Evolutionary conservation across 2,797 vertebrate genomes (phyloP).

Genomic region (Hipposideros larvatus): DNA sequence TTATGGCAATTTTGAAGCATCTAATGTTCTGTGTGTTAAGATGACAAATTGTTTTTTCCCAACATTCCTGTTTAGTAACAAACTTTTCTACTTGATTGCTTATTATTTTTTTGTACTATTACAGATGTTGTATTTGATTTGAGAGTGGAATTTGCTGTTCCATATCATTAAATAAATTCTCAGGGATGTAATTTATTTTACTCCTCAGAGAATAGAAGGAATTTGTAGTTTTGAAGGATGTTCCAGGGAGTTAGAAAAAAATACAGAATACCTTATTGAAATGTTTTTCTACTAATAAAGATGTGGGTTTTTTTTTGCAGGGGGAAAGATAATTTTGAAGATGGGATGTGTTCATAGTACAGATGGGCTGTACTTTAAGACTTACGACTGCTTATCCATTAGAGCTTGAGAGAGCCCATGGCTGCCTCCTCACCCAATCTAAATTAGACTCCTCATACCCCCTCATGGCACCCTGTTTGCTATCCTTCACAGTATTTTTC

Average conservation of each 20-base stretch:
- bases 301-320: neutral
- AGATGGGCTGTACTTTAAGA: neutral
- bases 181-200: slow-evolving; percentile 77
- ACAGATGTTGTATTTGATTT: slow-evolving; percentile 77
- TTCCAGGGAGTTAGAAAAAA: slow-evolving; percentile 66
- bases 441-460: neutral
- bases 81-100: slow-evolving; percentile 79
- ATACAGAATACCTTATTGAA: slow-evolving; percentile 34
- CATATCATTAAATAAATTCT: slow-evolving; percentile 79
- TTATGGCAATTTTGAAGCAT: slow-evolving; percentile 65
- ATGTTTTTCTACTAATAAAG: slow-evolving; percentile 2
- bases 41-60: slow-evolving; percentile 72
- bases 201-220: slow-evolving; percentile 70
- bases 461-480: neutral
- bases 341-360: neutral
- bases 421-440: neutral
- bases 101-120: slow-evolving; percentile 80
- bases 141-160: slow-evolving; percentile 74
- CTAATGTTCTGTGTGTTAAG: slow-evolving; percentile 55
- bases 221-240: slow-evolving; percentile 37
- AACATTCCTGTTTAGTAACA: slow-evolving; percentile 76
- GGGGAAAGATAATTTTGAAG: neutral
- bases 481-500: neutral
- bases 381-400: neutral
- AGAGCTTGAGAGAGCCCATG: neutral